phyloP scores from a whole-genome alignment of 23 tunicate species.

The Styela plicata region DNA sequence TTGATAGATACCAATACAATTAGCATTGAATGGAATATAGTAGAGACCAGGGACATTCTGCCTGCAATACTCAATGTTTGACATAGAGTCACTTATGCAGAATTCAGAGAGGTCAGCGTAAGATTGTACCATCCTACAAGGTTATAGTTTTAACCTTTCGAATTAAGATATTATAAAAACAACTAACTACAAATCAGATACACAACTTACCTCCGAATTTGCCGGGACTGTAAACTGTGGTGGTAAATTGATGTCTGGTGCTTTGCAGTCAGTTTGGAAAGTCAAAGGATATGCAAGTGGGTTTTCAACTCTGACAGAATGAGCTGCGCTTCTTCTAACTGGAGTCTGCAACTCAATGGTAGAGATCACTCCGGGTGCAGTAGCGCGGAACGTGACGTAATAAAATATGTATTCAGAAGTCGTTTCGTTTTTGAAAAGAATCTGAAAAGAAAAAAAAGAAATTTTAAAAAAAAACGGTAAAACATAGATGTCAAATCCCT shows the following conservation, averaged over 20 bases:
- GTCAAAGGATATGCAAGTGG: conserved; percentile 68
- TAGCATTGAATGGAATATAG: no score
- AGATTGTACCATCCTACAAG: no score
- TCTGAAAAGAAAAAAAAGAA: conserved; percentile 38
- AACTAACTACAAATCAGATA: background rate
- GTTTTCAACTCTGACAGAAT: conserved; percentile 68
- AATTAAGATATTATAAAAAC: background rate
- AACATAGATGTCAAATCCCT: no score
- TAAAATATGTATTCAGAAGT: conserved; percentile 86
- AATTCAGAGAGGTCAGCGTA: no score
- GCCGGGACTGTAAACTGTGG: conserved; percentile 88
- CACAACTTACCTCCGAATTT: conserved; percentile 68
- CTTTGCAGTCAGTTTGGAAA: conserved; percentile 95
- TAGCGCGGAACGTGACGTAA: conserved; percentile 91
- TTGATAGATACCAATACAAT: no score
- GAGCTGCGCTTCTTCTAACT: conserved; percentile 76
- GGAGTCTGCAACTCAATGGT: conserved; percentile 89
- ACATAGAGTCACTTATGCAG: no score
- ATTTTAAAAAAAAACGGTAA: no score
- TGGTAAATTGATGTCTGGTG: conserved; percentile 82
- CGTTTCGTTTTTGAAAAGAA: conserved; percentile 81
- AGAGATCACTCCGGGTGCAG: conserved; percentile 75
- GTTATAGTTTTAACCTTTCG: background rate
- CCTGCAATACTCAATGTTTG: no score
- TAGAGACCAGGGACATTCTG: no score